These are phyloP conservation scores for Esox lucius DNA, from an alignment of 2,797 vertebrate species.

Conservation along the genomic window DNA sequence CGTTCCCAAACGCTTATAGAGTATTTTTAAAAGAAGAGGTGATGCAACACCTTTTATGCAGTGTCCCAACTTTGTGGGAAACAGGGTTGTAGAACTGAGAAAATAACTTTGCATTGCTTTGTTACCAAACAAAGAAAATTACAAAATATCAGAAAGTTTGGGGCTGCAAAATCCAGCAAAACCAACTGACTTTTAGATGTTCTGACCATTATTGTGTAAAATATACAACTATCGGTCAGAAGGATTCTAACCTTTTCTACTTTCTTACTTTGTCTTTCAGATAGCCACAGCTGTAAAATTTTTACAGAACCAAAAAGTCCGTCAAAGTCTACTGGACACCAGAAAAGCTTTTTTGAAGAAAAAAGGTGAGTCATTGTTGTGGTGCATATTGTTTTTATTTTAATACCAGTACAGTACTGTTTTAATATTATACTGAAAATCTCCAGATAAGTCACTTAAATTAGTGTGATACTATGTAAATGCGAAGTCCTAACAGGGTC, in stretches of 20 bases:
- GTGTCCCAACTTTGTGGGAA: too few species aligned
- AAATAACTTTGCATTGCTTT: too few species aligned
- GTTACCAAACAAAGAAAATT: too few species aligned
- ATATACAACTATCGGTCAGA: conserved; percentile 12
- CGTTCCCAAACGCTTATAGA: too few species aligned
- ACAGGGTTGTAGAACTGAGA: too few species aligned
- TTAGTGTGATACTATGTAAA: not conserved
- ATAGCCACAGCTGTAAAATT: conserved; percentile 95
- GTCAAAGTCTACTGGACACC: conserved; percentile 87
- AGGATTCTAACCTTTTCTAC: conserved; percentile 22
- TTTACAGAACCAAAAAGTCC: conserved; percentile 93
- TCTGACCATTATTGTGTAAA: conserved; percentile 48
- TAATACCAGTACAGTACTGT: not conserved
- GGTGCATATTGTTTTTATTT: not conserved
- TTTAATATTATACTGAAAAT: not conserved
- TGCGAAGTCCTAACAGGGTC: not conserved
- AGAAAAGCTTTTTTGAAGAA: conserved; percentile 95
- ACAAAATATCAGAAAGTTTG: too few species aligned
- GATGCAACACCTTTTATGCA: too few species aligned
- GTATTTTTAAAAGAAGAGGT: too few species aligned
- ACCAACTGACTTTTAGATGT: conserved; percentile 17
- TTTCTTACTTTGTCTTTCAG: conserved; percentile 65
- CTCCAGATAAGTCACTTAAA: not conserved
- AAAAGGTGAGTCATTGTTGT: conserved; percentile 84
- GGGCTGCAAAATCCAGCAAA: too few species aligned